A percentile compares a stretch with the other conserved stretches of the same genome.
Evolutionary conservation across 1,140 invertebrate species (phyloP).

Genomic region (Kradibia gibbosae): DNA sequence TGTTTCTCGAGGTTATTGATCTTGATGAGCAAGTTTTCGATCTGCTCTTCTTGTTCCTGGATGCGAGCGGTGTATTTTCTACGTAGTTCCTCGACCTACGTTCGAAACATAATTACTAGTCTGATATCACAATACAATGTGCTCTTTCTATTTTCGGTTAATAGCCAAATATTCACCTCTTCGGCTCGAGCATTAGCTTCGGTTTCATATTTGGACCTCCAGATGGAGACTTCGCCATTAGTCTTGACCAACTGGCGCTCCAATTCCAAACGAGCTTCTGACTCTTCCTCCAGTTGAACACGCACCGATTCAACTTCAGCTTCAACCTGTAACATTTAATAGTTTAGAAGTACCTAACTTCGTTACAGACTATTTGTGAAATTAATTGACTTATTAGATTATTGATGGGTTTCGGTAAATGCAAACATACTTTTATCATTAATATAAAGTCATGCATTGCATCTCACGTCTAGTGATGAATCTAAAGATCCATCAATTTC

Average conservation of each 20-base stretch:
- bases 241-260: conserved; percentile 94
- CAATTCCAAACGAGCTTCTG: conserved; percentile 93
- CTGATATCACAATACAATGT: not conserved
- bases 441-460: too few species aligned
- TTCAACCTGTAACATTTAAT: too few species aligned
- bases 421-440: too few species aligned
- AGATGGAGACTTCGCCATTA: conserved; percentile 89
- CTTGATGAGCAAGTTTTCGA: conserved; percentile 92
- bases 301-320: conserved; percentile 93
- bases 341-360: too few species aligned
- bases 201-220: conserved; percentile 93
- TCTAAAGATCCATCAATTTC: too few species aligned
- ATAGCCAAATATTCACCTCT: conserved; percentile 78
- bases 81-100: conserved; percentile 84
- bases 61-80: conserved; percentile 93
- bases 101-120: not conserved
- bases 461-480: too few species aligned
- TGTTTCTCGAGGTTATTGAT: conserved; percentile 95
- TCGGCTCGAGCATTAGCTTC: conserved; percentile 91
- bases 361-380: too few species aligned
- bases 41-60: conserved; percentile 96
- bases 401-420: too few species aligned
- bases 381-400: too few species aligned
- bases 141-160: too few species aligned
- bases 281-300: conserved; percentile 95